Conservation (phyloP, 2,888 invertebrate genomes). For the Dynastes hyllus region DNA sequence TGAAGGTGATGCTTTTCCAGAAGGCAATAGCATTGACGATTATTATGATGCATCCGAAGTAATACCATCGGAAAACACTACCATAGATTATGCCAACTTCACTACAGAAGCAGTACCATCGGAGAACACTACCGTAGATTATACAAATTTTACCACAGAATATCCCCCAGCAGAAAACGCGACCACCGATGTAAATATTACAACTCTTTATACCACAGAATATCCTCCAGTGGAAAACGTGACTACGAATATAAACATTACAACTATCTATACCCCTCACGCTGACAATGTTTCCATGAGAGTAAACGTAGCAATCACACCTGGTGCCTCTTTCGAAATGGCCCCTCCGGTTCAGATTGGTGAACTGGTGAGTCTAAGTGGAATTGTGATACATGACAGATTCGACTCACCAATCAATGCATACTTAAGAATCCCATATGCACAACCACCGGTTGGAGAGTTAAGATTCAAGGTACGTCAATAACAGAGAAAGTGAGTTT, state of each 20-base stretch:
- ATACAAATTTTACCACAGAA: not conserved
- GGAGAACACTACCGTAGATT: too few species aligned
- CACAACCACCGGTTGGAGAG: conserved; percentile 66
- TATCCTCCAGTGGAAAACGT: too few species aligned
- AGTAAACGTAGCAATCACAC: too few species aligned
- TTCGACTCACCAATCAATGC: not conserved
- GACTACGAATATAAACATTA: too few species aligned
- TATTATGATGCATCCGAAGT: not conserved
- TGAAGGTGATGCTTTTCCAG: not conserved
- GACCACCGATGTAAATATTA: too few species aligned
- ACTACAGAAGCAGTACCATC: too few species aligned
- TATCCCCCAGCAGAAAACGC: too few species aligned
- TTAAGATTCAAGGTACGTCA: conserved; percentile 66
- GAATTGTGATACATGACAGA: not conserved
- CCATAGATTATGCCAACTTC: too few species aligned
- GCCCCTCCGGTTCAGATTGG: not conserved
- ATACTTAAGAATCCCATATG: conserved; percentile 66
- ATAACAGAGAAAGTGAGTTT: not conserved
- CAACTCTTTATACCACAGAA: too few species aligned
- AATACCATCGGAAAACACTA: too few species aligned
- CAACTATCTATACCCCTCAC: too few species aligned
- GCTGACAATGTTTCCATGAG: too few species aligned
- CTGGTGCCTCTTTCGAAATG: not conserved
- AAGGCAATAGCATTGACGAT: not conserved
- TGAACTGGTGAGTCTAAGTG: not conserved